These are phyloP conservation scores for Helarctos malayanus DNA, from an alignment of 2,797 vertebrate species.

Conservation along the genomic window DNA sequence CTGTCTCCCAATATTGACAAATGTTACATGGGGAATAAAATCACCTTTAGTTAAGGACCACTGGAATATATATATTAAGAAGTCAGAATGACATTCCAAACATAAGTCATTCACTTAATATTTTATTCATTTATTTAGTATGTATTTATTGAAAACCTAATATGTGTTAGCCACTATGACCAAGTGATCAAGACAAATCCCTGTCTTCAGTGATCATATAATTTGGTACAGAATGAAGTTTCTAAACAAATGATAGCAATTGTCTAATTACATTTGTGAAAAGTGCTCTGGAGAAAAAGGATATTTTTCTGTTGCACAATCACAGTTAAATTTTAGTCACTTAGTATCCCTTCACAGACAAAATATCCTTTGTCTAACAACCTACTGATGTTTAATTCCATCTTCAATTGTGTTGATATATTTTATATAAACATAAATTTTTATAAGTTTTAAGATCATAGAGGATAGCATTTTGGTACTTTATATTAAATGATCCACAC, in stretches of 20 bases:
- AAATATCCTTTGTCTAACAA: background rate
- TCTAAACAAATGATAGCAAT: background rate
- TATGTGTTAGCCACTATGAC: background rate
- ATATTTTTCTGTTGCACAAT: background rate
- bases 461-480: background rate
- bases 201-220: background rate
- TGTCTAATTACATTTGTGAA: background rate
- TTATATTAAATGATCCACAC: background rate
- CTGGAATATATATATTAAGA: background rate
- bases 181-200: background rate
- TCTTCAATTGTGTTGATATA: background rate
- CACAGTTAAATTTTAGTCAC: background rate
- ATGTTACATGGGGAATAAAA: background rate
- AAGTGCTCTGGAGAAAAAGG: background rate
- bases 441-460: background rate
- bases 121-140: background rate
- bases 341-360: background rate
- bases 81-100: background rate
- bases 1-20: background rate
- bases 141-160: background rate
- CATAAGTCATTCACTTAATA: background rate
- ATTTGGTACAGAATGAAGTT: background rate
- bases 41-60: background rate
- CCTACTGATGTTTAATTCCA: background rate
- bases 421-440: background rate